Conservation (phyloP, 2,888 invertebrate species). For the Polyommatus iphigenia region DNA sequence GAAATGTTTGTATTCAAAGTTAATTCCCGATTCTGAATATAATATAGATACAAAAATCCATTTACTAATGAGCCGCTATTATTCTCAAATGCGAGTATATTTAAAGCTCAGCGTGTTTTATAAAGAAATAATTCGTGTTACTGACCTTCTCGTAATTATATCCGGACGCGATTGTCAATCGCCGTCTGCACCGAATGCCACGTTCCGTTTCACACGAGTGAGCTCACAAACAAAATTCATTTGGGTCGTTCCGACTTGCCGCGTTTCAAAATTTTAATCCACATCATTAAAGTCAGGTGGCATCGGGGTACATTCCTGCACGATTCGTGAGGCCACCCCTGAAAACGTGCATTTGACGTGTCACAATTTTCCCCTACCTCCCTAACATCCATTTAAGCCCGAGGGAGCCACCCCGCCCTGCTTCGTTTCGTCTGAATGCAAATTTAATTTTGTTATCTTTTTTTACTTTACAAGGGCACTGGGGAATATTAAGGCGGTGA, state of each 20-base stretch:
- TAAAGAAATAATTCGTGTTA: conserved; percentile 50
- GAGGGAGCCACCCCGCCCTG: conserved; percentile 33
- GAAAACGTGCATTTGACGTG: conserved; percentile 50
- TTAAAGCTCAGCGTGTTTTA: conserved; percentile 46
- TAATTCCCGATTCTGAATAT: background rate
- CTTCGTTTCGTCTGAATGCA: conserved; percentile 63
- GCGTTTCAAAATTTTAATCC: conserved; percentile 41
- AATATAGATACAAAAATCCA: background rate
- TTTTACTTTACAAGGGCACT: conserved; percentile 74
- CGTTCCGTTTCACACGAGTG: conserved; percentile 52
- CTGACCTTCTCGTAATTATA: conserved; percentile 65
- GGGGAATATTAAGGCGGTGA: conserved; percentile 45
- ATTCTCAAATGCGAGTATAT: conserved; percentile 48
- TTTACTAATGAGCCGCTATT: background rate
- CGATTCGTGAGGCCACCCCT: conserved; percentile 53
- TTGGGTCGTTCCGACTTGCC: conserved; percentile 24
- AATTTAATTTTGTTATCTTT: conserved; percentile 75
- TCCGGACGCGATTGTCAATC: conserved; percentile 56
- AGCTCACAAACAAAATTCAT: conserved; percentile 36
- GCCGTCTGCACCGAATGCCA: conserved; percentile 54
- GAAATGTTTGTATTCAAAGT: conserved; percentile 3
- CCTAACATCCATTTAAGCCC: conserved; percentile 36
- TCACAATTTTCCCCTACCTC: conserved; percentile 50
- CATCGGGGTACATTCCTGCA: conserved; percentile 65
- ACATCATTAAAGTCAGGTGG: conserved; percentile 46